Percentiles rank a stretch among this genome's conserved stretches.
Conservation (phyloP, 2,888 invertebrate species). For the Leucozona laternaria region DNA sequence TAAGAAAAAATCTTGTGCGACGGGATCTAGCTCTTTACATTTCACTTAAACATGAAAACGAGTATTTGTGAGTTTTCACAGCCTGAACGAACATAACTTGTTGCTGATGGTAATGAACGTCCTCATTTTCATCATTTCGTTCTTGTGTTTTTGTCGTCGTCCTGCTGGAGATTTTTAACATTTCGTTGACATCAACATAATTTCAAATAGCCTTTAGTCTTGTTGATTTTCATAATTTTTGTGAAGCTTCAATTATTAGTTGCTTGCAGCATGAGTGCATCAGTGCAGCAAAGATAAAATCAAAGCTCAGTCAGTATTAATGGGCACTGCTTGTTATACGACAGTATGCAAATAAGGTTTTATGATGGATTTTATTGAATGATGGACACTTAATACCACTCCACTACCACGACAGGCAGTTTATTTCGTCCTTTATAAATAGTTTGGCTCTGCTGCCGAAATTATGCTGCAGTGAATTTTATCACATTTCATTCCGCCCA, state of each 20-base stretch:
- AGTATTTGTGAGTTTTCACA: background rate
- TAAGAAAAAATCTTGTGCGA: background rate
- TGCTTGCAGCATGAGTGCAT: constrained; percentile 29
- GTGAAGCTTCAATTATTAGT: constrained; percentile 16
- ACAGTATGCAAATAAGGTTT: background rate
- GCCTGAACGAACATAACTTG: constrained; percentile 12
- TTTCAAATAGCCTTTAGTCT: constrained; percentile 8
- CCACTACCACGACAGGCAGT: no score
- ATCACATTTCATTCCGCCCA: no score
- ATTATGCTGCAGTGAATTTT: background rate
- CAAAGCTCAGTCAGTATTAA: background rate
- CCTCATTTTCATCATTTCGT: constrained; percentile 4
- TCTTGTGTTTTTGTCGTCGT: background rate
- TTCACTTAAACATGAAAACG: constrained; percentile 12
- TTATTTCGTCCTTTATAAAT: background rate
- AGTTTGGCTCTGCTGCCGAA: background rate
- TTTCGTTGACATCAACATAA: constrained; percentile 44
- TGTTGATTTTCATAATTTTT: constrained; percentile 24
- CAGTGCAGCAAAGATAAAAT: background rate
- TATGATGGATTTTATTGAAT: constrained; percentile 15
- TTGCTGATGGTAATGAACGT: constrained; percentile 35
- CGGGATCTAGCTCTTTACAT: constrained; percentile 13
- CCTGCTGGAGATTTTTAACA: constrained; percentile 33
- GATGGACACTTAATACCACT: background rate
- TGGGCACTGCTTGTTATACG: background rate